These are phyloP conservation scores for Nemurella pictetii DNA, from an alignment of 2,888 invertebrate species.

Conservation along the genomic window DNA sequence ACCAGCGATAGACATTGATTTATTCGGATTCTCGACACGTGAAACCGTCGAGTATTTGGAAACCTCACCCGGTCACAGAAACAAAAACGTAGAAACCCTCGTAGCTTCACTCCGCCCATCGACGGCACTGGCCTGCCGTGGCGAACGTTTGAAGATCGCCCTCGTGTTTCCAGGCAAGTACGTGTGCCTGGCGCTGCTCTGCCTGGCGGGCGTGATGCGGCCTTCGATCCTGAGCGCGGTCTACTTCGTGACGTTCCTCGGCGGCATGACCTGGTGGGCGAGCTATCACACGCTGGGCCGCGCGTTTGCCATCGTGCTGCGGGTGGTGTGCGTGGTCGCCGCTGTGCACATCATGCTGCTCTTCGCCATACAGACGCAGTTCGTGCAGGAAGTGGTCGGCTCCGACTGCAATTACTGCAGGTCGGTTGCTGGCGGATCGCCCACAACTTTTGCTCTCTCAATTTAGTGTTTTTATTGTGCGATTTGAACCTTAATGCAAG, in stretches of 20 bases:
- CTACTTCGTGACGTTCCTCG: constrained; percentile 85
- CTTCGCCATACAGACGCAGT: constrained; percentile 83
- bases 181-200: constrained; percentile 64
- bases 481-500: not conserved
- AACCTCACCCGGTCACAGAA: too few species aligned
- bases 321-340: constrained; percentile 73
- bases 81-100: too few species aligned
- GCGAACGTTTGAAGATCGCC: too few species aligned
- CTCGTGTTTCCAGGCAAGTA: constrained; percentile 36
- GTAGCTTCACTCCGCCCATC: too few species aligned
- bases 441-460: too few species aligned
- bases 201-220: constrained; percentile 73
- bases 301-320: constrained; percentile 75
- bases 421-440: too few species aligned
- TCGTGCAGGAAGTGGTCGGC: constrained; percentile 68
- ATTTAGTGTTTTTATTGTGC: not conserved
- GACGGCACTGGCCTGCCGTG: too few species aligned
- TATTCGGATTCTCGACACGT: too few species aligned
- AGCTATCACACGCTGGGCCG: constrained; percentile 74
- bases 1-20: too few species aligned
- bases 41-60: too few species aligned
- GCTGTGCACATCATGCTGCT: constrained; percentile 72
- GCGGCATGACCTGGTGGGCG: constrained; percentile 85
- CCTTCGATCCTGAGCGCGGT: constrained; percentile 83
- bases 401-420: constrained; percentile 39